Evolutionary conservation across 92 coral and sea anemone genomes (phyloP), one percentile per base, ranked within the genome.

Genomic region (Zoanthus solanderi): DNA sequence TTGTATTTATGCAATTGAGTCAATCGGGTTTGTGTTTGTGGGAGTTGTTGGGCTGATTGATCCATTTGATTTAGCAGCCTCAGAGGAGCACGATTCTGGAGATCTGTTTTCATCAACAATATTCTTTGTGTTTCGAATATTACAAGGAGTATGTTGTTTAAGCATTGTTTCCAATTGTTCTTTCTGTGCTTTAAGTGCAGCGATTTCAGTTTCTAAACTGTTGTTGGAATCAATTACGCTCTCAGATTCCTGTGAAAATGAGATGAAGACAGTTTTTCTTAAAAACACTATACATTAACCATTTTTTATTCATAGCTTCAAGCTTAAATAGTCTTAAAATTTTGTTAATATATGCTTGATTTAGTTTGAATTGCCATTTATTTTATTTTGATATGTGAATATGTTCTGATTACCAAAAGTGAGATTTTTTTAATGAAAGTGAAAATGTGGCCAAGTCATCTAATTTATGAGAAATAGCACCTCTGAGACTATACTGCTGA

Each of bases 131-230:
- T 18, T 66, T 30, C n/a, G 65, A 6, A 81, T 66, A 23, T 81
- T 66, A 53, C 85, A 81, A 12, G 85, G 85, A 23, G 53, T 28
- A 58, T 81, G 85, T 17, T 60, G 73, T 29, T 81, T 81, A 0
- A 81, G 28, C 85, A 81, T 81, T n/a, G 11, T 81, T 66, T 81
- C 85, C 50, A 81, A 65, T 75, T 81, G 75, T 45, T 81, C 75
- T 65, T 81, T 81, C 46, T 81, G 85, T n/a, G 75, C 75, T 14
- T n/a, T 65, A 17, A 81, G 23, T 6, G 60, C 45, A 13, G 85
- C 63, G 14, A 81, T 81, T 81, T 81, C 85, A 15, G 74, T 53
- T 68, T 81, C 85, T 12, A 81, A 50, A 81, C 45, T 81, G 63
- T 15, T 63, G 60, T 81, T 81, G 6, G 85, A 66, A n/a, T 66